phyloP scores from a whole-genome alignment of 2,888 invertebrate species.

The Metalampra italica region DNA sequence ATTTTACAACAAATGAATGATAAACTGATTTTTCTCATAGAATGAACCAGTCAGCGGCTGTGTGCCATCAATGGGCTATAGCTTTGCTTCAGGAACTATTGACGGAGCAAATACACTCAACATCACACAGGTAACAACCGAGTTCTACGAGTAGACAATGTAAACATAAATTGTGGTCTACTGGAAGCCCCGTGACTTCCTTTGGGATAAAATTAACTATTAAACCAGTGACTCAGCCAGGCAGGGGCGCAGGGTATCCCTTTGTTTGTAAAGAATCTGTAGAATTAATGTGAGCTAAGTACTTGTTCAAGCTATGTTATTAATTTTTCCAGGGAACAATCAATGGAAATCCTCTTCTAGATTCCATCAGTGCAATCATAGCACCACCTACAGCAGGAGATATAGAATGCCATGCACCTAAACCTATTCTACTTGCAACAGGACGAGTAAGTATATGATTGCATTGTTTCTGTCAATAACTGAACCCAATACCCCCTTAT shows the following conservation, averaged over 20 bases:
- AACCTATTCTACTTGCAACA: constrained; percentile 90
- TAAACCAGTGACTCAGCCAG: no score
- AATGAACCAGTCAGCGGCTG: constrained; percentile 81
- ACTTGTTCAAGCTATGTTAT: no score
- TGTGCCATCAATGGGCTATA: constrained; percentile 88
- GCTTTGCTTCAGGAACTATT: constrained; percentile 90
- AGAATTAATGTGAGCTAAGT: no score
- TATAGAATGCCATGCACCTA: constrained; percentile 84
- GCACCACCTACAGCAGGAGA: constrained; percentile 80
- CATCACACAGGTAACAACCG: constrained; percentile 77
- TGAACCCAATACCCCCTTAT: no score
- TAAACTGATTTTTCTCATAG: constrained; percentile 21
- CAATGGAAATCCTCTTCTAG: constrained; percentile 83
- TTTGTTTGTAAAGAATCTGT: no score
- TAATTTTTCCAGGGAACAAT: constrained; percentile 76
- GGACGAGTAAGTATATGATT: constrained; percentile 80
- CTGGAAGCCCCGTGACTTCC: no score
- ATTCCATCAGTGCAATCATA: constrained; percentile 80
- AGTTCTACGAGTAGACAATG: no score
- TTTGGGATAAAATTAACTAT: no score
- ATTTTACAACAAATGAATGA: no score
- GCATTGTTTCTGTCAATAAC: no score
- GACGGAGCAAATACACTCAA: constrained; percentile 88
- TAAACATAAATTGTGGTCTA: no score
- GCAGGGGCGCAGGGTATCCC: no score